Conservation (phyloP, 2,888 invertebrate species). For the Euzophera pinguis region DNA sequence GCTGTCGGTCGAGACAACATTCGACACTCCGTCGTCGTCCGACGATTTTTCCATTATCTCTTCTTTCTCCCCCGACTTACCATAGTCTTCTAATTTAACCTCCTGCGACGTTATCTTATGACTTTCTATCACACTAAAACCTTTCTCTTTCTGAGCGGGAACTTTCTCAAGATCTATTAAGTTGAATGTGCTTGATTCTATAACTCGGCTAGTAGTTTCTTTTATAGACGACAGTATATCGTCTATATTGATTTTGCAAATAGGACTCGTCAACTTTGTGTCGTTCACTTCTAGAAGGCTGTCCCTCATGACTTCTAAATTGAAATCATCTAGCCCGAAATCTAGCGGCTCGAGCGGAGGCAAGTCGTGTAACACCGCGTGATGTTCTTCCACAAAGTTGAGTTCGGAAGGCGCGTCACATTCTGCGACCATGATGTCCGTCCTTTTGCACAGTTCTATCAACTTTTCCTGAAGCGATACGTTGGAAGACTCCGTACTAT, state of each 20-base stretch:
- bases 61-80: slow-evolving; percentile 44
- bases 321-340: slow-evolving; percentile 67
- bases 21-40: slow-evolving; percentile 77
- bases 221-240: slow-evolving; percentile 67
- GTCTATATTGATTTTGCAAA: slow-evolving; percentile 71
- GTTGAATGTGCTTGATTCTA: slow-evolving; percentile 62
- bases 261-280: slow-evolving; percentile 55
- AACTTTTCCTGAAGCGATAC: slow-evolving; percentile 65
- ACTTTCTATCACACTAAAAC: slow-evolving; percentile 63
- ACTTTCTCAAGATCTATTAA: slow-evolving; percentile 67
- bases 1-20: slow-evolving; percentile 76
- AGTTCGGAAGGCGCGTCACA: slow-evolving; percentile 68
- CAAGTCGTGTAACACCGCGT: slow-evolving; percentile 54
- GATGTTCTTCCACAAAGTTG: slow-evolving; percentile 71
- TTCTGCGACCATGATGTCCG: slow-evolving; percentile 71
- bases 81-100: slow-evolving; percentile 60
- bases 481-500: slow-evolving; percentile 36
- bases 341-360: slow-evolving; percentile 63
- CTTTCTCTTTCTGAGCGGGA: slow-evolving; percentile 57
- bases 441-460: slow-evolving; percentile 64
- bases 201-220: slow-evolving; percentile 53
- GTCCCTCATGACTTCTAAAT: slow-evolving; percentile 68
- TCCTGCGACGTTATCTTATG: slow-evolving; percentile 65
- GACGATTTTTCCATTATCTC: slow-evolving; percentile 76
- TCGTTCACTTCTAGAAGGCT: slow-evolving; percentile 62